Evolutionary conservation across 2,113 vertebrate species (phyloP).

Genomic region (Trogon melanurus): DNA sequence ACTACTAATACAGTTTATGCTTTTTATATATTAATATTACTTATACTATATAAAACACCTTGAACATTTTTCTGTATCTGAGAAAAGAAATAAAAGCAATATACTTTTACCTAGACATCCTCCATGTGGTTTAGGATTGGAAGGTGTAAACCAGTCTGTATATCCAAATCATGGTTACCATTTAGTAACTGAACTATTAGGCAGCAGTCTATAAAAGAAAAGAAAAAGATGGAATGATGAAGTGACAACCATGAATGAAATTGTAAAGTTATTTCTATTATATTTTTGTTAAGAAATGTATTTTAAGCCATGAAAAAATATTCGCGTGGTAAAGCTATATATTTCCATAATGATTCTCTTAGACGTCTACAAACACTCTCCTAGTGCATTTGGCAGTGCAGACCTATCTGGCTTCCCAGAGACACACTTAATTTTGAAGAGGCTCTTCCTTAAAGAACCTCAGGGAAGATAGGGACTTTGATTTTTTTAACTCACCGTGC

Average conservation of each 20-base stretch:
- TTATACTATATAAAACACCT: not conserved
- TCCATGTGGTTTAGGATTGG: not conserved
- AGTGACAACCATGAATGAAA: not conserved
- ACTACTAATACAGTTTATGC: not conserved
- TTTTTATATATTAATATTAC: not conserved
- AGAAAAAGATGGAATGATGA: not conserved
- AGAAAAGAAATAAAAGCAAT: not conserved
- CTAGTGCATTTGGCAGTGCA: not conserved
- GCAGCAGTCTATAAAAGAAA: not conserved
- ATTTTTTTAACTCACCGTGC: not conserved
- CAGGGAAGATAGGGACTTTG: not conserved
- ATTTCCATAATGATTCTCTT: not conserved
- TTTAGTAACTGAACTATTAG: not conserved
- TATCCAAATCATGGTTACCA: not conserved
- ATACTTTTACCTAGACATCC: not conserved
- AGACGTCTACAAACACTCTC: not conserved
- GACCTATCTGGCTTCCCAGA: not conserved
- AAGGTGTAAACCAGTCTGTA: not conserved
- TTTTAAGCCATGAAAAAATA: not conserved
- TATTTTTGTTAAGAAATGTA: not conserved
- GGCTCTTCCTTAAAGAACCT: not conserved
- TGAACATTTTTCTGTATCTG: not conserved
- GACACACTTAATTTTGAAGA: not conserved
- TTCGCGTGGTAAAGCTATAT: accelerated
- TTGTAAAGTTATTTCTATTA: not conserved